Evolutionary conservation across 2,113 vertebrate genomes (phyloP).

Genomic region (Hiodon tergisus): DNA sequence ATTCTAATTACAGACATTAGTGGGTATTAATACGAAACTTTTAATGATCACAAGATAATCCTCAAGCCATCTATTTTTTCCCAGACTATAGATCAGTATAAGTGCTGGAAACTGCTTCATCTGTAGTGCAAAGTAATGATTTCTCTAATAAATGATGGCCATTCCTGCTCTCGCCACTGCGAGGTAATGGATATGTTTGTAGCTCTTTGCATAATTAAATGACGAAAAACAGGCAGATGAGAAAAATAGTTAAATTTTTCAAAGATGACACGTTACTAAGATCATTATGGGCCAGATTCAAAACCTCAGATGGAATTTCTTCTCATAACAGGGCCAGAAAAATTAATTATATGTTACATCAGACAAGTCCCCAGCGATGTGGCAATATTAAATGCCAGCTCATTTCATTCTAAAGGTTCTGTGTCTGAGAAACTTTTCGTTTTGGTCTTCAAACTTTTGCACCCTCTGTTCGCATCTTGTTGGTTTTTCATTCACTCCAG

Average conservation of each 20-base stretch:
- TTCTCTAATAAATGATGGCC: conserved; percentile 35
- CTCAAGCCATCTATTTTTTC: conserved; percentile 26
- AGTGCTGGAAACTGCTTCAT: conserved; percentile 30
- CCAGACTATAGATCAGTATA: not conserved
- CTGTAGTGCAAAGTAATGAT: conserved; percentile 36
- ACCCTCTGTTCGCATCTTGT: too few species aligned
- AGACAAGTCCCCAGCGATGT: conserved; percentile 1
- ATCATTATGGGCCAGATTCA: conserved; percentile 45
- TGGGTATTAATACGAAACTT: conserved; percentile 37
- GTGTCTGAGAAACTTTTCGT: not conserved
- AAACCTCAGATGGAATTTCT: conserved; percentile 36
- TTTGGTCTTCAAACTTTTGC: not conserved
- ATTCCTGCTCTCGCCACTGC: conserved; percentile 30
- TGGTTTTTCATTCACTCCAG: not conserved
- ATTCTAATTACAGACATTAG: conserved; percentile 46
- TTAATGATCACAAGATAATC: conserved; percentile 33
- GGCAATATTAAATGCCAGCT: not conserved
- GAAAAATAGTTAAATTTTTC: conserved; percentile 52
- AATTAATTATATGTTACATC: conserved; percentile 23
- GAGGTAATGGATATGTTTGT: conserved; percentile 43
- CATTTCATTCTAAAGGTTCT: not conserved
- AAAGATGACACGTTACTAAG: conserved; percentile 43
- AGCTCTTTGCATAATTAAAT: conserved; percentile 53
- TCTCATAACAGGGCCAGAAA: conserved; percentile 2
- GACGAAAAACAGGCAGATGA: conserved; percentile 41